Percentiles rank a stretch among this genome's conserved stretches.
These are phyloP conservation scores for Saccopteryx leptura DNA, from an alignment of 2,113 vertebrate genomes.

Conservation along the genomic window DNA sequence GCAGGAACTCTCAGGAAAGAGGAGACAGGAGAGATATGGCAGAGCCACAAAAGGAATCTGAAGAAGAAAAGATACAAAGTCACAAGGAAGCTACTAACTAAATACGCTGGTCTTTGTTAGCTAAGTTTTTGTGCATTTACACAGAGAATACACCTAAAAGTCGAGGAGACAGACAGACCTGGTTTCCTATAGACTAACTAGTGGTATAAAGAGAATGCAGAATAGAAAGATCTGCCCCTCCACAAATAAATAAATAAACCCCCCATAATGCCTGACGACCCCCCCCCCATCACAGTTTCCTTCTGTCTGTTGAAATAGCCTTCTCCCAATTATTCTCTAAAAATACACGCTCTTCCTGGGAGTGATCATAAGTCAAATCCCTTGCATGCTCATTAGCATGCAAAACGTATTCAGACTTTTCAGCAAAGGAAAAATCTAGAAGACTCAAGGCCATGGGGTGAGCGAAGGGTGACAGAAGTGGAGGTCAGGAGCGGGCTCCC, in stretches of 20 bases:
- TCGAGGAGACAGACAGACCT: not conserved
- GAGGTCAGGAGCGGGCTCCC: not conserved
- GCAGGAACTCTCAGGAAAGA: not conserved
- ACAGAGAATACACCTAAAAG: not conserved
- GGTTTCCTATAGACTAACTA: not conserved
- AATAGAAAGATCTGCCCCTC: not conserved
- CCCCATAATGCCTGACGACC: not conserved
- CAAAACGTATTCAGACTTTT: not conserved
- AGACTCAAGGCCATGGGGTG: not conserved
- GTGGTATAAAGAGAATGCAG: not conserved
- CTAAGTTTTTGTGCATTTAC: not conserved
- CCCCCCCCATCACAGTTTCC: not conserved
- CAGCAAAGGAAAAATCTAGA: conserved; percentile 7
- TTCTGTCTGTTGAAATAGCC: not conserved
- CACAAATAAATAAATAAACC: not conserved
- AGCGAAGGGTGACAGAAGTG: not conserved
- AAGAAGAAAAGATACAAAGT: not conserved
- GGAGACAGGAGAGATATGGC: not conserved
- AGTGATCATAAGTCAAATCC: not conserved
- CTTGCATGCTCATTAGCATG: not conserved
- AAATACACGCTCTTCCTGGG: not conserved
- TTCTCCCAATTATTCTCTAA: not conserved
- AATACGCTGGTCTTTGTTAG: not conserved
- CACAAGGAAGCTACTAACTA: not conserved
- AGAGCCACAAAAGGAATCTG: not conserved